Percentiles rank a stretch among this genome's conserved stretches.
phyloP scores from a whole-genome alignment of 2,888 invertebrate genomes.

The Papilio elwesi region DNA sequence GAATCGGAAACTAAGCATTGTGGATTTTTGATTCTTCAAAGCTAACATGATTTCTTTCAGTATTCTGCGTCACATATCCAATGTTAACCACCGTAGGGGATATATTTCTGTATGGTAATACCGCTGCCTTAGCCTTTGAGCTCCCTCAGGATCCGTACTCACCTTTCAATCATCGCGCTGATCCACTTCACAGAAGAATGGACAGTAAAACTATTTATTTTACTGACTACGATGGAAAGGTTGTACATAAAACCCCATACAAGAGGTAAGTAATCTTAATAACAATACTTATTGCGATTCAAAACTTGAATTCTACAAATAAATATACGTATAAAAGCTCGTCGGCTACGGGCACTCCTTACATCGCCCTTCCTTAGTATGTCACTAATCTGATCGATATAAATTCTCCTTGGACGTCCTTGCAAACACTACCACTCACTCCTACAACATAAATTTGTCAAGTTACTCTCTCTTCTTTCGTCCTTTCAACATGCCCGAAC shows the following conservation, averaged over 20 bases:
- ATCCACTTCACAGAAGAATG: slow-evolving; percentile 73
- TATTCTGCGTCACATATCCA: slow-evolving; percentile 86
- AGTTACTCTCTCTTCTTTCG: too few species aligned
- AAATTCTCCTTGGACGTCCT: too few species aligned
- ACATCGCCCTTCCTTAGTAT: too few species aligned
- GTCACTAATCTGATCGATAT: too few species aligned
- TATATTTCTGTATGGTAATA: slow-evolving; percentile 87
- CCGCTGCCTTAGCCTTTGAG: slow-evolving; percentile 91
- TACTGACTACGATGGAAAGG: slow-evolving; percentile 67
- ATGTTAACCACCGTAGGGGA: slow-evolving; percentile 79
- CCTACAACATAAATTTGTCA: too few species aligned
- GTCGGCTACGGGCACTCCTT: too few species aligned
- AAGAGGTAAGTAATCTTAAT: slow-evolving; percentile 55
- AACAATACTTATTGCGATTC: not conserved
- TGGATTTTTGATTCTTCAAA: not conserved
- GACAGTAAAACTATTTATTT: slow-evolving; percentile 71
- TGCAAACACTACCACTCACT: too few species aligned
- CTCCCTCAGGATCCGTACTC: slow-evolving; percentile 87
- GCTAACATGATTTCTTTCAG: slow-evolving; percentile 58
- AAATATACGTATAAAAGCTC: too few species aligned
- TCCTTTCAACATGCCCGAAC: too few species aligned
- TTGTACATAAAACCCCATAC: slow-evolving; percentile 67
- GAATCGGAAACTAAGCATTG: too few species aligned
- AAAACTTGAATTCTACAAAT: not conserved
- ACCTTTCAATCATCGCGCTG: slow-evolving; percentile 73